These are phyloP conservation scores for Philypnodon macrostomus DNA, from an alignment of 2,797 vertebrate species.

Conservation along the genomic window DNA sequence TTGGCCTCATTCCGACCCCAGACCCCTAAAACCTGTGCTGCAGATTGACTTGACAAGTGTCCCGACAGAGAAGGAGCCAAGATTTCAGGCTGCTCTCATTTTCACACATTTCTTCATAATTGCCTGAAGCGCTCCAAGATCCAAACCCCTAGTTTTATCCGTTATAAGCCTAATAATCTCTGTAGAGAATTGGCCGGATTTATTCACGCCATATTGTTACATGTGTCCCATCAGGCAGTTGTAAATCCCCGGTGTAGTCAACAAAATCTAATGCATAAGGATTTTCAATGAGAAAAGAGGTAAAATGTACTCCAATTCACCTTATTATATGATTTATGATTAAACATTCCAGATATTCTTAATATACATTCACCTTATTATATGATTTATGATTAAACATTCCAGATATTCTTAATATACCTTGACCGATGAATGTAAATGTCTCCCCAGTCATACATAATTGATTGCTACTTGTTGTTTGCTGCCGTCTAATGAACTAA, in stretches of 20 bases:
- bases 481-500: not conserved
- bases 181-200: slow-evolving; percentile 24
- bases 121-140: slow-evolving; percentile 19
- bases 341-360: no score
- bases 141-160: slow-evolving; percentile 16
- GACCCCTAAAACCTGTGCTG: not conserved
- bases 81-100: slow-evolving; percentile 8
- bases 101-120: slow-evolving; percentile 13
- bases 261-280: not conserved
- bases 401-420: not conserved
- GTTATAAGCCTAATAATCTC: slow-evolving; percentile 36
- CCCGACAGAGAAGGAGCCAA: slow-evolving; percentile 8
- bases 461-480: not conserved
- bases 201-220: slow-evolving; percentile 15
- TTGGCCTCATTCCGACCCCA: not conserved
- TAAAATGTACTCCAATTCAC: not conserved
- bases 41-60: slow-evolving; percentile 8
- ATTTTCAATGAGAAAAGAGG: not conserved
- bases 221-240: slow-evolving; percentile 18
- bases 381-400: not conserved
- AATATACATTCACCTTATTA: not conserved
- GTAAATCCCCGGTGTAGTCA: slow-evolving; percentile 14
- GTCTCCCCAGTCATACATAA: not conserved
- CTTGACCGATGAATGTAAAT: not conserved
- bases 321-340: not conserved